Evolutionary conservation across 1,140 invertebrate genomes (phyloP).

Genomic region (Calephelis virginiensis): DNA sequence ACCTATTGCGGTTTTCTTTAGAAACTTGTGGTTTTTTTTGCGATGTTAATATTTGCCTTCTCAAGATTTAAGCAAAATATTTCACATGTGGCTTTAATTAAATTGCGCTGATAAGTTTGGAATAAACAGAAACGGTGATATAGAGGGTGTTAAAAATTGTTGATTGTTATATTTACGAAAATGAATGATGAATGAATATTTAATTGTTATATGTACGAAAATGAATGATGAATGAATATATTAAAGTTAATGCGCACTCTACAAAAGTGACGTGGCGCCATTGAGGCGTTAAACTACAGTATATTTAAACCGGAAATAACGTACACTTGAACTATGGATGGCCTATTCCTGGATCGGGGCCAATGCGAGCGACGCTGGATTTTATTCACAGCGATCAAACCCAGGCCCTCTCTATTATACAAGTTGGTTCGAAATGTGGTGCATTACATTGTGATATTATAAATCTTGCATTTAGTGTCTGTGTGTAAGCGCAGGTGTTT

Average conservation of each 20-base stretch:
- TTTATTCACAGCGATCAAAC: conserved; percentile 33
- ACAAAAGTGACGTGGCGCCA: conserved; percentile 36
- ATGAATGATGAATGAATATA: conserved; percentile 4
- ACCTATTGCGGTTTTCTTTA: no score
- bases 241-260: conserved; percentile 13
- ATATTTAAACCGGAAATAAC: conserved; percentile 50
- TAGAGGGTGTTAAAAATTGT: no score
- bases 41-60: no score
- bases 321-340: conserved; percentile 65
- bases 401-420: conserved; percentile 15
- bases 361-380: conserved; percentile 45
- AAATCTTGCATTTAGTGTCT: not conserved
- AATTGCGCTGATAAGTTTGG: no score
- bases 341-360: conserved; percentile 65
- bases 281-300: conserved; percentile 48
- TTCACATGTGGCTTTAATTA: no score
- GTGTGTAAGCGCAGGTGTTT: not conserved
- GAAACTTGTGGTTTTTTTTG: no score
- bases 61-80: no score
- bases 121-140: no score
- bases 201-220: not conserved
- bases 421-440: no score
- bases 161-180: not conserved
- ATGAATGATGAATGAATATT: conserved; percentile 1
- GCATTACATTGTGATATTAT: no score